Conservation (phyloP, 1,140 invertebrate species). For the Polypedilum pembai region DNA sequence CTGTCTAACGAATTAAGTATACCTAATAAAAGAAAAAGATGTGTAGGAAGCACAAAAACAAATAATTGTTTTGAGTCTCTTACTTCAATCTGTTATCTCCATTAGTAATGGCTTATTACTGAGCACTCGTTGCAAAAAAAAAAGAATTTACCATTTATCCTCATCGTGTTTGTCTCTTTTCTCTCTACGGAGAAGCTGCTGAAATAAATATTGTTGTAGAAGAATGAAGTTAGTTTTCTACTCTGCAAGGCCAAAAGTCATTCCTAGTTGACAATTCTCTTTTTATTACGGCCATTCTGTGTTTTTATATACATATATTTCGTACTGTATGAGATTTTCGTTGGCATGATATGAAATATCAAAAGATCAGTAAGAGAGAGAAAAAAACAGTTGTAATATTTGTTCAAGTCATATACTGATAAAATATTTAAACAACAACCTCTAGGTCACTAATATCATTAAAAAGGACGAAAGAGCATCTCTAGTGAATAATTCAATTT, state of each 20-base stretch:
- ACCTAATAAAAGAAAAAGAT: neutral
- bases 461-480: neutral
- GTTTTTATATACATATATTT: no score
- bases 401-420: neutral
- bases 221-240: no score
- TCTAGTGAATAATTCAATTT: conserved; percentile 1
- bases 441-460: conserved; percentile 11
- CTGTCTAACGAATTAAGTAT: neutral
- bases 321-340: neutral
- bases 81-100: neutral
- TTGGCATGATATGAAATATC: neutral
- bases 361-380: neutral
- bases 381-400: neutral
- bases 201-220: no score
- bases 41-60: neutral
- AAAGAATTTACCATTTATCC: neutral
- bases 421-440: conserved; percentile 10
- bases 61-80: neutral
- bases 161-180: neutral
- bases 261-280: no score
- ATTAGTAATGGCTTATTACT: neutral
- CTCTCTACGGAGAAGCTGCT: neutral
- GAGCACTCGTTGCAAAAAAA: neutral
- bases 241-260: no score
- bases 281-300: no score